phyloP scores from a whole-genome alignment of 2,888 invertebrate species.

The Alloscopus bannaensis region DNA sequence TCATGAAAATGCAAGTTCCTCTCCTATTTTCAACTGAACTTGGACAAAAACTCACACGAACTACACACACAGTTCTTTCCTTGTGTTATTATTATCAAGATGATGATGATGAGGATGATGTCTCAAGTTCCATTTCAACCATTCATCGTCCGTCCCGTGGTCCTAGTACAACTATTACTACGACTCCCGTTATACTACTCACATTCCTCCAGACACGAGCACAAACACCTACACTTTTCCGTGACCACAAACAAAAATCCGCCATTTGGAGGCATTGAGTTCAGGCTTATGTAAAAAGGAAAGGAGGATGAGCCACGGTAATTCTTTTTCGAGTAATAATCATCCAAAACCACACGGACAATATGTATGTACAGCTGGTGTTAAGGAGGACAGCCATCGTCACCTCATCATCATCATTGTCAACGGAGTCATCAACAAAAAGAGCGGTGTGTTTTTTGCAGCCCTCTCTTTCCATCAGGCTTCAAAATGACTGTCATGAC shows the following conservation, averaged over 20 bases:
- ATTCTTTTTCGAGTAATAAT: neutral
- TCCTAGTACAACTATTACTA: conserved; percentile 39
- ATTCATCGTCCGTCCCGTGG: conserved; percentile 29
- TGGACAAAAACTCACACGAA: neutral
- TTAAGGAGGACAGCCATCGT: conserved; percentile 20
- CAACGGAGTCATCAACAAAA: conserved; percentile 25
- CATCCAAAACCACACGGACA: neutral
- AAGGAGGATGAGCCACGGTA: too few species aligned
- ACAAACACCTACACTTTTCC: too few species aligned
- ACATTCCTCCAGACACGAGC: too few species aligned
- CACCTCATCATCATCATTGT: conserved; percentile 51
- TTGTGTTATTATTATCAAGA: conserved; percentile 47
- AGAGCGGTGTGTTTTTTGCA: neutral
- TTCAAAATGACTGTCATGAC: conserved; percentile 5
- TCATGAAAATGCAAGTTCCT: conserved; percentile 50
- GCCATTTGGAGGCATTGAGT: too few species aligned
- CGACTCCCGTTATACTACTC: conserved; percentile 42
- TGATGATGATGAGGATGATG: conserved; percentile 21
- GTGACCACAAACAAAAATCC: too few species aligned
- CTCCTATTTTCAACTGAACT: conserved; percentile 17
- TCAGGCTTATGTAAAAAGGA: too few species aligned
- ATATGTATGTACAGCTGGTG: neutral
- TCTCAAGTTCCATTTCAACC: conserved; percentile 54
- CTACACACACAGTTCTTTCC: too few species aligned
- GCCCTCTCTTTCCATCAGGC: neutral